phyloP scores from a whole-genome alignment of 2,888 invertebrate genomes.

The Microctonus brassicae region DNA sequence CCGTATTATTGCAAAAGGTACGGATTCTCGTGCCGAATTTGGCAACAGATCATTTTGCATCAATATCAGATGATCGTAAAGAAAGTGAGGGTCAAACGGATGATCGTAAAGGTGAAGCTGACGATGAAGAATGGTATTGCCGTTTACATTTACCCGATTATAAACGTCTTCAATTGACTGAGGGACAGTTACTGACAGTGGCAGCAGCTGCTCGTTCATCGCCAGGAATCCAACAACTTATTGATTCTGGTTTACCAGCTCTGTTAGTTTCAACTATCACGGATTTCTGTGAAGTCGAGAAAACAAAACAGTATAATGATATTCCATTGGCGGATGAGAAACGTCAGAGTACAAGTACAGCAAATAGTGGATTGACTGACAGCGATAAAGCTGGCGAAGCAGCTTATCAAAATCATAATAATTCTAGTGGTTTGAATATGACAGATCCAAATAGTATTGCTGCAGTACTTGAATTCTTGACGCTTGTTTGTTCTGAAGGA shows the following conservation, averaged over 20 bases:
- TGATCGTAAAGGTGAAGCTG: constrained; percentile 75
- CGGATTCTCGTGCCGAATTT: constrained; percentile 74
- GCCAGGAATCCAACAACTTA: constrained; percentile 80
- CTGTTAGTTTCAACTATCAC: constrained; percentile 75
- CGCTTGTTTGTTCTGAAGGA: constrained; percentile 84
- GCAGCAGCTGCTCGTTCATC: constrained; percentile 87
- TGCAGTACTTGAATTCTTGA: constrained; percentile 83
- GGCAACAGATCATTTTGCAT: constrained; percentile 71
- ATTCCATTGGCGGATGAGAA: constrained; percentile 47
- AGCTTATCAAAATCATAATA: constrained; percentile 48
- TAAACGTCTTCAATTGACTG: constrained; percentile 73
- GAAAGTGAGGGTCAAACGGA: constrained; percentile 77
- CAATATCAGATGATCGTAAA: constrained; percentile 75
- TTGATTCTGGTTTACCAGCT: constrained; percentile 82
- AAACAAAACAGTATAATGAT: constrained; percentile 49
- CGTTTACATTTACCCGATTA: constrained; percentile 73
- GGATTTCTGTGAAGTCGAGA: constrained; percentile 61
- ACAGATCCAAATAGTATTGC: constrained; percentile 75
- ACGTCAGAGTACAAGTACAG: constrained; percentile 35
- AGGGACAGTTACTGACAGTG: constrained; percentile 81
- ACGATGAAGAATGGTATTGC: constrained; percentile 73
- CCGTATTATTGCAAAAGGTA: constrained; percentile 80
- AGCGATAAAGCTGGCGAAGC: constrained; percentile 69
- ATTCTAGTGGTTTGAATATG: constrained; percentile 68
- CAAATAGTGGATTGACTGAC: constrained; percentile 67